These are phyloP conservation scores for Apteryx owenii DNA, from an alignment of 2,113 vertebrate genomes.

Conservation along the genomic window DNA sequence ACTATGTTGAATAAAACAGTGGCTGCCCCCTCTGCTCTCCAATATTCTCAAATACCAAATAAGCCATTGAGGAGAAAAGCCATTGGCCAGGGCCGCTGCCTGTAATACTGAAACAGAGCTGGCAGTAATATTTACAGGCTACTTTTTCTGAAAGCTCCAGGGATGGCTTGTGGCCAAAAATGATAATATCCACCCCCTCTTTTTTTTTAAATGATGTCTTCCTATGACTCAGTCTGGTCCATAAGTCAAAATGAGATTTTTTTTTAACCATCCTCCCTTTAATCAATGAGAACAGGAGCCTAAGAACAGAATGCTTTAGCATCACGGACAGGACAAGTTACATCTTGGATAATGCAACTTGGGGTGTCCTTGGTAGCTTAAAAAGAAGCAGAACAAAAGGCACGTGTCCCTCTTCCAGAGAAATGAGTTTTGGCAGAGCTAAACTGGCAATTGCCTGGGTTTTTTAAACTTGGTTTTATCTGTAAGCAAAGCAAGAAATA, in stretches of 20 bases:
- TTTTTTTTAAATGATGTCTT: conserved; percentile 53
- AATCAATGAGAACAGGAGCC: conserved; percentile 48
- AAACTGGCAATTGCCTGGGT: neutral
- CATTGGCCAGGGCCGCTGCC: conserved; percentile 22
- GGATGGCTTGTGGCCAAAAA: conserved; percentile 65
- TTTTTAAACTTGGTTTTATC: conserved; percentile 65
- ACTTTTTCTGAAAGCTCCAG: conserved; percentile 53
- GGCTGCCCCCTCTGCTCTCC: conserved; percentile 3
- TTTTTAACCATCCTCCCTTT: conserved; percentile 23
- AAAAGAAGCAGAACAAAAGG: conserved; percentile 52
- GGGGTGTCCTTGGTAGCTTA: conserved; percentile 60
- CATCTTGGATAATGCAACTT: conserved; percentile 29
- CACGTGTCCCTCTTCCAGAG: conserved; percentile 1
- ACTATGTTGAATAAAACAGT: conserved; percentile 14
- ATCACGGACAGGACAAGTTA: conserved; percentile 25
- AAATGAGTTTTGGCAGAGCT: conserved; percentile 35
- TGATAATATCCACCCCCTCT: conserved; percentile 57
- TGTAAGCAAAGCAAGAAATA: conserved; percentile 55
- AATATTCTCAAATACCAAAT: conserved; percentile 13
- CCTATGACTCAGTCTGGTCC: conserved; percentile 68
- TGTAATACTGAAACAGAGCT: conserved; percentile 53
- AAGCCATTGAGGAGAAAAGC: conserved; percentile 22
- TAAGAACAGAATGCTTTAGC: conserved; percentile 20
- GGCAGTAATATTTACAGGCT: conserved; percentile 54
- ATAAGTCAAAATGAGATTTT: conserved; percentile 58